Conservation (phyloP, 2,113 vertebrate species). For the Notechis scutatus region DNA sequence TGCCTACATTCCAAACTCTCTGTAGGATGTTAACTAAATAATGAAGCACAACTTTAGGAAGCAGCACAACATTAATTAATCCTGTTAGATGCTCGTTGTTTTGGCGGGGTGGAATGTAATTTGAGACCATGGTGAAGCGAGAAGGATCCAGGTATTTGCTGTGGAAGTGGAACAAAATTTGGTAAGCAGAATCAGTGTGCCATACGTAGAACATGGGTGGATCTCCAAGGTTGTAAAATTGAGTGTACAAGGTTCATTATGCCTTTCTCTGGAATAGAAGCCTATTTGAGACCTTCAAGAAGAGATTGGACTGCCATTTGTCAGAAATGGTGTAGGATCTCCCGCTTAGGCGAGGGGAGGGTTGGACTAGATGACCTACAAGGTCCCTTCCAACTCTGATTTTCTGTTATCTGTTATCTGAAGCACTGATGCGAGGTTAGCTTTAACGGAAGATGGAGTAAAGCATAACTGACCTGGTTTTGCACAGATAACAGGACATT, state of each 20-base stretch:
- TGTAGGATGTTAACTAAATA: not conserved
- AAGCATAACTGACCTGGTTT: not conserved
- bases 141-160: not conserved
- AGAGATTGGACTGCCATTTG: too few species aligned
- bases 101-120: too few species aligned
- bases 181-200: fast-evolving
- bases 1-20: not conserved
- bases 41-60: not conserved
- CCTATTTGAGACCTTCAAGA: not conserved
- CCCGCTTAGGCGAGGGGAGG: too few species aligned
- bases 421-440: not conserved
- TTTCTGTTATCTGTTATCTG: too few species aligned
- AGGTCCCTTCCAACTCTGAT: too few species aligned
- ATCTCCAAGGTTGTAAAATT: not conserved
- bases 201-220: not conserved
- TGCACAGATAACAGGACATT: not conserved
- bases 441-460: not conserved
- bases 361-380: too few species aligned
- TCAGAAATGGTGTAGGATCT: too few species aligned
- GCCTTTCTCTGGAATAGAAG: not conserved
- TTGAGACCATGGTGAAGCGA: not conserved
- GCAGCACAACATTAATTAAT: not conserved
- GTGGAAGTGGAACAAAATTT: not conserved
- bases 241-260: not conserved
- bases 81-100: not conserved